Base-by-base conservation (phyloP, 2,888 invertebrate species). In the Perithous albicinctus region DNA sequence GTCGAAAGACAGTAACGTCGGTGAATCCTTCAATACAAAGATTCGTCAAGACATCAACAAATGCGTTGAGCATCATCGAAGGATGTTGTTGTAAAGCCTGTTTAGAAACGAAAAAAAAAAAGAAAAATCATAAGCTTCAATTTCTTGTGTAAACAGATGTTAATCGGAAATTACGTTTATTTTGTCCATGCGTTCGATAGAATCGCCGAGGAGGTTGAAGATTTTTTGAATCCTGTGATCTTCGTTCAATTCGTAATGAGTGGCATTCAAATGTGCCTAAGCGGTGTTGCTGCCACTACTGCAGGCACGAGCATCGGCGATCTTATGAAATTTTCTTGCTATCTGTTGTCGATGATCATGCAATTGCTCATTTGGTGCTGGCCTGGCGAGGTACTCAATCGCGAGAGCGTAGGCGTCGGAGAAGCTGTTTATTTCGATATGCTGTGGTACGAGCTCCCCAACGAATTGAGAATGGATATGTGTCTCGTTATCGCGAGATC, bases 261-360 rank as follows among this genome's bases (percentile, higher is more conserved):
- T 29, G 84, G 84, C 2, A 6, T 86, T 5, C 84, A 85, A 67
- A 84, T 88, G 35, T 88, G 87, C 56, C 64, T 88, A 38, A 85
- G 84, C 20, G 86, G 86, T 12, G 86, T 76, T 38, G 82, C 85
- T 0, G 15, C 85, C 5, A 38, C 51, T 0, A 56, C 70, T 10
- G 76, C 66, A 20, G 73, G 78, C n/a, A 61, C 51, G 1, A 35
- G 54, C n/a, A 26, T 32, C 6, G 29, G 38, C 6, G 83, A 84
- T 70, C 23, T 84, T 6, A 6, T 84, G 15, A 85, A 83, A 81
- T 83, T 78, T 32, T 69, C 74, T 20, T 78, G 75, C 56, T 86
- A 81, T 72, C 63, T 86, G 23, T n/a, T 38, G 4, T 67, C 82
- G 6, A 80, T 85, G 72, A 23, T 66, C 5, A 7, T 84, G 10